phyloP scores from a whole-genome alignment of 2,888 invertebrate species.

The Cataglyphis albicans region DNA sequence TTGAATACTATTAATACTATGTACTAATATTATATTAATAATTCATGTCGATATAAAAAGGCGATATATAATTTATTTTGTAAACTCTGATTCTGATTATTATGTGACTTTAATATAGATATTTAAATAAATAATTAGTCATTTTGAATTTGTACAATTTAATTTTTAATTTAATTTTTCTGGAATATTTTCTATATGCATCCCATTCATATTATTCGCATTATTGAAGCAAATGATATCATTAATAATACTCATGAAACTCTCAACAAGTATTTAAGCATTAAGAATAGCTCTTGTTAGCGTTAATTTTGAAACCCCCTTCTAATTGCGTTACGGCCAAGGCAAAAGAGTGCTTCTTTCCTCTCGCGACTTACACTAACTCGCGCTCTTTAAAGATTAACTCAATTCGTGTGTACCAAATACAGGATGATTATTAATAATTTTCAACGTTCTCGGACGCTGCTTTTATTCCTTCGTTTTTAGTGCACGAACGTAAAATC shows the following conservation, averaged over 20 bases:
- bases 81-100: not conserved
- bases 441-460: conserved; percentile 16
- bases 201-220: not conserved
- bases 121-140: not conserved
- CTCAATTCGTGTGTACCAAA: conserved; percentile 8
- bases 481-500: conserved; percentile 39
- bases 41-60: not conserved
- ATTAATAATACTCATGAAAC: not conserved
- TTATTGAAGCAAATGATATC: not conserved
- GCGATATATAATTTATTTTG: not conserved
- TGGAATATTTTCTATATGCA: not conserved
- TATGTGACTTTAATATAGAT: not conserved
- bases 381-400: conserved; percentile 24
- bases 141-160: not conserved
- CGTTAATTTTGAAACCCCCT: conserved; percentile 10
- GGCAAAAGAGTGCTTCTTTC: not conserved
- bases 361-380: not conserved
- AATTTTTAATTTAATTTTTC: not conserved
- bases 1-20: not conserved
- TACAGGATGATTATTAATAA: conserved; percentile 40
- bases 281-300: not conserved
- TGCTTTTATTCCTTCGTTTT: conserved; percentile 45
- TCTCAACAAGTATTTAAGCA: not conserved
- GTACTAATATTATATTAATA: too few relatives aligned
- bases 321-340: conserved; percentile 2